Percentiles rank a stretch among this genome's conserved stretches.
Evolutionary conservation across 2,888 invertebrate genomes (phyloP).

Genomic region (Polydrusus cervinus): DNA sequence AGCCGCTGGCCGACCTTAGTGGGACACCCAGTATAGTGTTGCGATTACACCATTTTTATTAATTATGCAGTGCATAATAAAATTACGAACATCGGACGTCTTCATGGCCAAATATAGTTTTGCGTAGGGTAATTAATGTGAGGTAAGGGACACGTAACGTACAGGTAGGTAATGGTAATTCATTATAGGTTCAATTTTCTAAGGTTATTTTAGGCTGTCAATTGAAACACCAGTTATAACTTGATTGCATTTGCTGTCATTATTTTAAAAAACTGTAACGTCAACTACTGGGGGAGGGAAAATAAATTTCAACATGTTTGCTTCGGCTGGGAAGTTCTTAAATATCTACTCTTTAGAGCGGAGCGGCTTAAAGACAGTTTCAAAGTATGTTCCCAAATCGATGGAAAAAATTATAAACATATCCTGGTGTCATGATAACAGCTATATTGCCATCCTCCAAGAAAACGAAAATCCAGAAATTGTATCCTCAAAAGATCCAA

Average conservation of each 20-base stretch:
- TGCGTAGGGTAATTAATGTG: too few relatives aligned
- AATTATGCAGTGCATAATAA: too few relatives aligned
- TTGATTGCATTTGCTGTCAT: not conserved
- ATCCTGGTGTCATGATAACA: slow-evolving; percentile 66
- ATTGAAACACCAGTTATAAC: not conserved
- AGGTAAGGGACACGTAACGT: too few relatives aligned
- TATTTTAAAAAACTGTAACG: not conserved
- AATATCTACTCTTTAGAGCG: slow-evolving; percentile 61
- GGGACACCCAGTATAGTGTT: too few relatives aligned
- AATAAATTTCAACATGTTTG: slow-evolving; percentile 62
- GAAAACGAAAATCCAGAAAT: slow-evolving; percentile 64
- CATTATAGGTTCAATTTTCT: too few relatives aligned
- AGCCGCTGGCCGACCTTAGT: too few relatives aligned
- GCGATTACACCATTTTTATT: too few relatives aligned
- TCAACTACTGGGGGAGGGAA: not conserved
- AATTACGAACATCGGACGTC: too few relatives aligned
- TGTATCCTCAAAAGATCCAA: slow-evolving; percentile 62
- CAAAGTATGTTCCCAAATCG: slow-evolving; percentile 57
- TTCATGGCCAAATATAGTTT: too few relatives aligned
- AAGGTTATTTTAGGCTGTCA: too few relatives aligned
- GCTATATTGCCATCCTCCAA: slow-evolving; percentile 63
- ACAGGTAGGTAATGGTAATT: too few relatives aligned
- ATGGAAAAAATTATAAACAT: slow-evolving; percentile 58
- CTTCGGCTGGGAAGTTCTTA: slow-evolving; percentile 58
- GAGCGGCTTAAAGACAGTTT: slow-evolving; percentile 55